Conservation (phyloP, 2,113 vertebrate species). For the Oryzias celebensis region DNA sequence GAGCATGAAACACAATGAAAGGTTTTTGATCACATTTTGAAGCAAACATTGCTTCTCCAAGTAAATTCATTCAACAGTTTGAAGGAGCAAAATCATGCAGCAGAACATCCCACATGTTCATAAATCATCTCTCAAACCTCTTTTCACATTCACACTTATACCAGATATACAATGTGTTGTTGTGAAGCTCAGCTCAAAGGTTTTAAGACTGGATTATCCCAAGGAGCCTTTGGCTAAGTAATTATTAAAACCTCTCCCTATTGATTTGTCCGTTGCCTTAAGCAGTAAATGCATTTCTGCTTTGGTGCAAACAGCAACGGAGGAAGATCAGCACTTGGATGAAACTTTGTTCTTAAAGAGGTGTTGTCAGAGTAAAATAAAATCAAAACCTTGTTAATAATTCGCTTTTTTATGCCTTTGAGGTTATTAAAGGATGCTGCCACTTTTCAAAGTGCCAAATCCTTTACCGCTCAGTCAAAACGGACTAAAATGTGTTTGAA, state of each 20-base stretch:
- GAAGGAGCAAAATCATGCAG: conserved; percentile 44
- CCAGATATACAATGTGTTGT: conserved; percentile 15
- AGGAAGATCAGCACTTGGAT: not conserved
- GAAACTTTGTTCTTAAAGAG: no score
- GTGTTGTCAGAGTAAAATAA: not conserved
- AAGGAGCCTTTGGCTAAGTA: conserved; percentile 22
- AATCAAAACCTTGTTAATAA: not conserved
- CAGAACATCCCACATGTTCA: conserved; percentile 18
- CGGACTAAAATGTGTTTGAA: conserved; percentile 1
- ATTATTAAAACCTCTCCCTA: conserved; percentile 38
- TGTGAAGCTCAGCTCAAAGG: conserved; percentile 22
- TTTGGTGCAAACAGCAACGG: not conserved
- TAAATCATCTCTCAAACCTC: conserved; percentile 34
- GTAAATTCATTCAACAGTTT: not conserved
- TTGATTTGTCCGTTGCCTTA: conserved; percentile 38
- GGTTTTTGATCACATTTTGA: conserved; percentile 20
- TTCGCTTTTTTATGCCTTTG: conserved; percentile 10
- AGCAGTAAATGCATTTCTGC: conserved; percentile 9
- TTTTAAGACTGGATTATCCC: conserved; percentile 52
- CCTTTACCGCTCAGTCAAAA: conserved; percentile 41
- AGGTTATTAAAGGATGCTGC: conserved; percentile 53
- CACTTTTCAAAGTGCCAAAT: conserved; percentile 45
- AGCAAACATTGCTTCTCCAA: conserved; percentile 9
- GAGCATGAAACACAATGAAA: conserved; percentile 1
- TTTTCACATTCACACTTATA: conserved; percentile 3